Evolutionary conservation across 2,113 vertebrate genomes (phyloP).

Genomic region (Bolborhynchus lineola): DNA sequence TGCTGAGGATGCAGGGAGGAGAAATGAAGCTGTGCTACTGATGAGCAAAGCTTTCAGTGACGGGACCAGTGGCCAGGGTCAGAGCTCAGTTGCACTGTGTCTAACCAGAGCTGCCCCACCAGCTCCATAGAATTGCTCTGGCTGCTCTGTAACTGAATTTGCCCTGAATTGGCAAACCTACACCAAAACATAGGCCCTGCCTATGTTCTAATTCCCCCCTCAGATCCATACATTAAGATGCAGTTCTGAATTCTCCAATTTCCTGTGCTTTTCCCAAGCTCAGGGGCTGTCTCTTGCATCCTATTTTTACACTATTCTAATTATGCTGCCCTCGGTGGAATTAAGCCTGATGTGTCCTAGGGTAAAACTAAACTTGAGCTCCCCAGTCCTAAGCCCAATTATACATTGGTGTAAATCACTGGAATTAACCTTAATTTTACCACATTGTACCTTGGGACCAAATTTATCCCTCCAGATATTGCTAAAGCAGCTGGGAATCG

Average conservation of each 20-base stretch:
- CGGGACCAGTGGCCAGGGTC: not conserved
- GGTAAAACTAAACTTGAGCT: not conserved
- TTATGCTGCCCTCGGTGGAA: not conserved
- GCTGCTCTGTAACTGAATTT: not conserved
- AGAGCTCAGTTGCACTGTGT: rapidly evolving
- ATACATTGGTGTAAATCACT: not conserved
- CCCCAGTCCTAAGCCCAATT: not conserved
- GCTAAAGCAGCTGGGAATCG: not conserved
- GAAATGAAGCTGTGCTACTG: not conserved
- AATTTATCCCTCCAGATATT: not conserved
- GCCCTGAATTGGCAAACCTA: not conserved
- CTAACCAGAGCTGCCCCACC: not conserved
- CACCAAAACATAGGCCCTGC: not conserved
- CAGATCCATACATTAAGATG: not conserved
- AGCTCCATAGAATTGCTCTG: not conserved
- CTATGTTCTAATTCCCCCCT: not conserved
- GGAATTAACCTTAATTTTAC: not conserved
- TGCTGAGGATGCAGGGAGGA: not conserved
- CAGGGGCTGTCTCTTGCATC: not conserved
- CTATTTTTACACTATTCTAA: slow-evolving; percentile 30
- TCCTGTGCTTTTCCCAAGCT: not conserved
- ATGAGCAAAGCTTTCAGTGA: not conserved
- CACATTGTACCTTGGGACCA: not conserved
- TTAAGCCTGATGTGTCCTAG: not conserved
- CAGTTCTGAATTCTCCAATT: not conserved